Conservation (phyloP, 1,140 invertebrate species). For the Bicyclus anynana region DNA sequence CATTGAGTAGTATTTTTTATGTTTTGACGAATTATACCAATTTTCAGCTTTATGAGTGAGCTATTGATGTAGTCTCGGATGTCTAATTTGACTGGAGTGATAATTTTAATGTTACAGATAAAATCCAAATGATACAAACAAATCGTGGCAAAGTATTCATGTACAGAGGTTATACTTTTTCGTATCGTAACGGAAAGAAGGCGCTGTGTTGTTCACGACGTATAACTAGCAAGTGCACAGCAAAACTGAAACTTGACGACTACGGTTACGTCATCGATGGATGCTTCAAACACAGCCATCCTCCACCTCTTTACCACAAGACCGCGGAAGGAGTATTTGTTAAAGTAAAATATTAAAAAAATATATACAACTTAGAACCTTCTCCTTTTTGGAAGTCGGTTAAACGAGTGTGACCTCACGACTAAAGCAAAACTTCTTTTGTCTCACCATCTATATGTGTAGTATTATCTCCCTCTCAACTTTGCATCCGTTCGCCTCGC, state of each 20-base stretch:
- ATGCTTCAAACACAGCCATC: neutral
- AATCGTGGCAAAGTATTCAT: neutral
- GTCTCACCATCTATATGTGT: too few relatives aligned
- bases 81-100: too few relatives aligned
- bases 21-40: too few relatives aligned
- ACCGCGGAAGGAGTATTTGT: conserved; percentile 12
- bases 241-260: neutral
- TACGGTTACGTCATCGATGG: neutral
- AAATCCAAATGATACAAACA: neutral
- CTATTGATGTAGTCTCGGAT: too few relatives aligned
- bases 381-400: too few relatives aligned
- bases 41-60: too few relatives aligned
- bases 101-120: conserved; percentile 7
- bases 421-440: too few relatives aligned
- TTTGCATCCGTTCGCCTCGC: too few relatives aligned
- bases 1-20: too few relatives aligned
- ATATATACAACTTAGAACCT: too few relatives aligned
- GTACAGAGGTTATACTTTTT: conserved; percentile 9
- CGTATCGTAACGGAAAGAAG: conserved; percentile 1
- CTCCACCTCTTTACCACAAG: conserved; percentile 1
- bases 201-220: neutral
- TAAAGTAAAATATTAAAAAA: neutral
- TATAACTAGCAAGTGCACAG: neutral
- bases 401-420: too few relatives aligned
- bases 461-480: too few relatives aligned